Percentiles rank a stretch among this genome's conserved stretches.
These are phyloP conservation scores for Mamestra configurata DNA, from an alignment of 1,140 invertebrate genomes.

Conservation along the genomic window DNA sequence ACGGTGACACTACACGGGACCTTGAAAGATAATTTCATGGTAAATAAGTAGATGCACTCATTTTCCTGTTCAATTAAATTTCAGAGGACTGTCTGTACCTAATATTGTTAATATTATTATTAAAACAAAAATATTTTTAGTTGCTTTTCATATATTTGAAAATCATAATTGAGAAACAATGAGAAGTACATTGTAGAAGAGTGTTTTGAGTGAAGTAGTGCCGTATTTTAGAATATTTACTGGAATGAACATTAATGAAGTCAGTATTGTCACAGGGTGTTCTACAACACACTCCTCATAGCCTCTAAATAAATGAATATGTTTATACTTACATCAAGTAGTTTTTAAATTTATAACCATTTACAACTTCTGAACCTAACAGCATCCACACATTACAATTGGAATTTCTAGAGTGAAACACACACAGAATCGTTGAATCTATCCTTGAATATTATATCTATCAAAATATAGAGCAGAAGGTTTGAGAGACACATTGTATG, in stretches of 20 bases:
- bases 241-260: constrained; percentile 49
- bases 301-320: constrained; percentile 54
- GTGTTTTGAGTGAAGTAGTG: constrained; percentile 31
- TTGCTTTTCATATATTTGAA: constrained; percentile 57
- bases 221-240: constrained; percentile 38
- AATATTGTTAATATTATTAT: constrained; percentile 64
- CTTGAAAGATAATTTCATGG: constrained; percentile 61
- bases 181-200: constrained; percentile 49
- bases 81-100: constrained; percentile 72
- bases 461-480: constrained; percentile 70
- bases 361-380: constrained; percentile 74
- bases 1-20: constrained; percentile 38
- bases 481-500: constrained; percentile 52
- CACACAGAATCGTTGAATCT: constrained; percentile 75
- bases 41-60: constrained; percentile 55
- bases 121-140: constrained; percentile 56
- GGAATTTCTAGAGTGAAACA: constrained; percentile 81
- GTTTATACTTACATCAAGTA: constrained; percentile 53
- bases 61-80: constrained; percentile 71
- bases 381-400: constrained; percentile 80
- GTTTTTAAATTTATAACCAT: constrained; percentile 55
- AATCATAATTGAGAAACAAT: constrained; percentile 55
- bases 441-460: constrained; percentile 70
- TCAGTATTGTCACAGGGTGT: constrained; percentile 49
- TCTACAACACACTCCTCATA: constrained; percentile 55